These are phyloP conservation scores for Caenorhabditis sulstoni DNA, from an alignment of 2,888 invertebrate species.

Conservation along the genomic window DNA sequence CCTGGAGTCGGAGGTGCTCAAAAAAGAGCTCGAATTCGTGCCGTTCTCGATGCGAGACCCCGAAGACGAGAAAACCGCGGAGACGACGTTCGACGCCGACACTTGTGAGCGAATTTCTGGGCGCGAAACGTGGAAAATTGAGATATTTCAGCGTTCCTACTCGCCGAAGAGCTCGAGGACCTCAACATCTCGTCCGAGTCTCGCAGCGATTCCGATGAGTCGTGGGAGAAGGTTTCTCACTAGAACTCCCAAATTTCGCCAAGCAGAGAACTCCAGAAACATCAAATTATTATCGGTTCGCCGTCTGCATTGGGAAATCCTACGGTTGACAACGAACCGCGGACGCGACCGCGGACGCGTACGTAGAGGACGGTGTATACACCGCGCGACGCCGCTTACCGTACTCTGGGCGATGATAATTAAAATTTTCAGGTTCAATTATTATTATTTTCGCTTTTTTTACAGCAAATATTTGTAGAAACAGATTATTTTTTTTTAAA, in stretches of 20 bases:
- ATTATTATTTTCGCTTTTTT: too few relatives aligned
- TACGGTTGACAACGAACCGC: too few relatives aligned
- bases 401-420: too few relatives aligned
- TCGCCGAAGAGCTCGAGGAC: constrained; percentile 28
- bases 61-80: constrained; percentile 1
- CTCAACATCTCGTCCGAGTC: constrained; percentile 18
- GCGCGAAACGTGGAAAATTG: not conserved
- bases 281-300: not conserved
- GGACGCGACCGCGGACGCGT: too few relatives aligned
- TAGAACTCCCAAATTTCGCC: not conserved
- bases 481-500: too few relatives aligned
- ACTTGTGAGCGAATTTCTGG: constrained; percentile 19
- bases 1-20: constrained; percentile 52
- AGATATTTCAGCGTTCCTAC: constrained; percentile 22
- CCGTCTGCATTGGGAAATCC: too few relatives aligned
- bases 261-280: not conserved
- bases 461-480: too few relatives aligned
- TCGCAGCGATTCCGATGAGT: constrained; percentile 16
- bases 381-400: too few relatives aligned
- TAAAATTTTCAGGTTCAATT: too few relatives aligned
- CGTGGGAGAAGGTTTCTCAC: constrained; percentile 32
- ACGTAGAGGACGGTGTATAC: too few relatives aligned
- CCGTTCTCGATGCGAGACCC: constrained; percentile 57
- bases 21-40: constrained; percentile 50
- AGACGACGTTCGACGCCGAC: constrained; percentile 12